These are phyloP conservation scores for Lycorma delicatula DNA, from an alignment of 1,140 invertebrate species.

Conservation along the genomic window DNA sequence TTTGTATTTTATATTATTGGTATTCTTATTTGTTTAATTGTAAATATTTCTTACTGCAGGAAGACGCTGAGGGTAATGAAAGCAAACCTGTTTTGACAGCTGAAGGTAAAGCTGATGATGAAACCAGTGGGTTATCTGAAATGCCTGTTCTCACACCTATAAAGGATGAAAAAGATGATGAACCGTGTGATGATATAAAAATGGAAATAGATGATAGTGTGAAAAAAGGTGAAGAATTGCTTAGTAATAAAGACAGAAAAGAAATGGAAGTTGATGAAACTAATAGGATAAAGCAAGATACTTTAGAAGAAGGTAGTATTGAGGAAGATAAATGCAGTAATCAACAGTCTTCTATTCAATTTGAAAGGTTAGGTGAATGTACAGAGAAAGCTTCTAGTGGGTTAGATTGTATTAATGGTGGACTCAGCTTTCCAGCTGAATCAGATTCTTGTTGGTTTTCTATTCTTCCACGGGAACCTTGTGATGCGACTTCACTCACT, in stretches of 20 bases:
- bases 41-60: slow-evolving; percentile 9
- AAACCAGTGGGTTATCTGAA: slow-evolving; percentile 38
- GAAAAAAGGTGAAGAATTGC: slow-evolving; percentile 22
- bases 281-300: slow-evolving; percentile 20
- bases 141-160: slow-evolving; percentile 40
- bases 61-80: slow-evolving; percentile 28
- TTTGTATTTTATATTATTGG: neutral
- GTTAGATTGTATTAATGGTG: too few relatives aligned
- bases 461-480: slow-evolving; percentile 50
- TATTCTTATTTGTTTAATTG: neutral
- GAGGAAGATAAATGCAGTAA: slow-evolving; percentile 12
- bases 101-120: slow-evolving; percentile 6
- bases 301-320: slow-evolving; percentile 15
- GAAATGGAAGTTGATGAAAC: slow-evolving; percentile 32
- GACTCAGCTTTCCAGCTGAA: slow-evolving; percentile 25
- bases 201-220: neutral
- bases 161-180: slow-evolving; percentile 36
- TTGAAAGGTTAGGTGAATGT: too few relatives aligned
- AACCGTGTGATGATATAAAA: slow-evolving; percentile 19
- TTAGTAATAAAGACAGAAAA: slow-evolving; percentile 21
- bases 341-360: too few relatives aligned
- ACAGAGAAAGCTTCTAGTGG: too few relatives aligned
- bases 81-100: slow-evolving; percentile 8
- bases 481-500: slow-evolving; percentile 41
- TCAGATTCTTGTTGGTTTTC: slow-evolving; percentile 46